Conservation (phyloP, 2,888 invertebrate species). For the Dascillus cervinus region DNA sequence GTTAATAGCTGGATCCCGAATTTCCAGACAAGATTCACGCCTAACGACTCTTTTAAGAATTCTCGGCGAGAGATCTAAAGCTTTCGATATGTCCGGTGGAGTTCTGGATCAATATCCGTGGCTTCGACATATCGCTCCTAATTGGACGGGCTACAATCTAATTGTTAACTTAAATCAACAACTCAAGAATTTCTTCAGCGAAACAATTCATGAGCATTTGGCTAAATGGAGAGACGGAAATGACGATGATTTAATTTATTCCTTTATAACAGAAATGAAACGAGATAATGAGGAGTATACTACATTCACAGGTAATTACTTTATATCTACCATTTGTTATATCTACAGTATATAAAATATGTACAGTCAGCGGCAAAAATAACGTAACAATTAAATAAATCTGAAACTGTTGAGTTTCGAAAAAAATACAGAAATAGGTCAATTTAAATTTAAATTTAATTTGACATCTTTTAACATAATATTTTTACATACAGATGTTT, state of each 20-base stretch:
- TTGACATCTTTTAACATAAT: no score
- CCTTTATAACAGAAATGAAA: slow-evolving; percentile 55
- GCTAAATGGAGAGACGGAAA: slow-evolving; percentile 40
- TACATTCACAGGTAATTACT: slow-evolving; percentile 41
- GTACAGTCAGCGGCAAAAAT: background rate
- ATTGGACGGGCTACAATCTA: slow-evolving; percentile 53
- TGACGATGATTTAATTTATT: slow-evolving; percentile 53
- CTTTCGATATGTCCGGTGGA: slow-evolving; percentile 41
- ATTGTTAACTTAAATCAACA: slow-evolving; percentile 49
- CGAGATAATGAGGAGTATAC: slow-evolving; percentile 27
- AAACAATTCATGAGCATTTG: slow-evolving; percentile 51
- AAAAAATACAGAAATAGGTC: no score
- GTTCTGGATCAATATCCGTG: slow-evolving; percentile 52
- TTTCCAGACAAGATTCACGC: slow-evolving; percentile 41
- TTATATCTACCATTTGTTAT: background rate
- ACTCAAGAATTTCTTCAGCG: slow-evolving; percentile 48
- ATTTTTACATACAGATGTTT: no score
- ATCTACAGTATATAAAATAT: background rate
- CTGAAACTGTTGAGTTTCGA: no score
- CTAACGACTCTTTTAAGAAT: slow-evolving; percentile 43
- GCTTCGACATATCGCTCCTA: slow-evolving; percentile 54
- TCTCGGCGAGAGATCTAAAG: slow-evolving; percentile 44
- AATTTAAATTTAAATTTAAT: no score
- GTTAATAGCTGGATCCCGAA: slow-evolving; percentile 45
- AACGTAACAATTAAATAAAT: background rate